phyloP scores from a whole-genome alignment of 2,797 vertebrate species.

The Manis javanica region DNA sequence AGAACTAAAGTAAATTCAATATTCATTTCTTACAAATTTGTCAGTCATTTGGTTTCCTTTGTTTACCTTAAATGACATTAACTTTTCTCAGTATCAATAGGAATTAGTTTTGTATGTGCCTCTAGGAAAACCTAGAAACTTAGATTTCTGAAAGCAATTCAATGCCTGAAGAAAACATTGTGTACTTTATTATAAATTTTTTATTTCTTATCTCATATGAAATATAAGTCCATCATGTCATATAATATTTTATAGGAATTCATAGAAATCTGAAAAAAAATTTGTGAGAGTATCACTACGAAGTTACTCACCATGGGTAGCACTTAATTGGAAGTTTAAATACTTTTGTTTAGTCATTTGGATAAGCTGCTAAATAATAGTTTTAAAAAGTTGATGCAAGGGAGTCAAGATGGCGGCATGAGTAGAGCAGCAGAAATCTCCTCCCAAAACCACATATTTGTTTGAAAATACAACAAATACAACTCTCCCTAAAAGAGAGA shows the following conservation, averaged over 20 bases:
- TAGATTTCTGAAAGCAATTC: constrained; percentile 53
- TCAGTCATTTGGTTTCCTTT: background rate
- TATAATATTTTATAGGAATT: background rate
- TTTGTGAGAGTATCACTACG: background rate
- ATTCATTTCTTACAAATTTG: background rate
- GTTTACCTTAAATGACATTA: background rate
- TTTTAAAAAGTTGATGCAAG: background rate
- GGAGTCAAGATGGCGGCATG: background rate
- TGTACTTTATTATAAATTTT: background rate
- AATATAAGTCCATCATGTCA: background rate
- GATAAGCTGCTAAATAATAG: background rate
- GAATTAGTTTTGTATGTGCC: background rate
- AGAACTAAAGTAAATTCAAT: background rate
- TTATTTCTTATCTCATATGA: background rate
- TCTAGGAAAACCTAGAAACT: constrained; percentile 52
- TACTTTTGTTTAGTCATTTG: background rate
- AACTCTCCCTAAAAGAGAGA: too few species aligned
- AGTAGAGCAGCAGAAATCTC: too few species aligned
- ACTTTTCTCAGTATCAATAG: background rate
- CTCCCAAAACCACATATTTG: too few species aligned
- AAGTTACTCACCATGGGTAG: background rate
- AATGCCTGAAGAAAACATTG: constrained; percentile 50
- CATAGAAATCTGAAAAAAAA: background rate
- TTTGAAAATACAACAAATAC: too few species aligned
- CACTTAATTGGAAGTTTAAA: background rate